phyloP scores from a whole-genome alignment of 2,888 invertebrate genomes.

The Resseliella maxima region DNA sequence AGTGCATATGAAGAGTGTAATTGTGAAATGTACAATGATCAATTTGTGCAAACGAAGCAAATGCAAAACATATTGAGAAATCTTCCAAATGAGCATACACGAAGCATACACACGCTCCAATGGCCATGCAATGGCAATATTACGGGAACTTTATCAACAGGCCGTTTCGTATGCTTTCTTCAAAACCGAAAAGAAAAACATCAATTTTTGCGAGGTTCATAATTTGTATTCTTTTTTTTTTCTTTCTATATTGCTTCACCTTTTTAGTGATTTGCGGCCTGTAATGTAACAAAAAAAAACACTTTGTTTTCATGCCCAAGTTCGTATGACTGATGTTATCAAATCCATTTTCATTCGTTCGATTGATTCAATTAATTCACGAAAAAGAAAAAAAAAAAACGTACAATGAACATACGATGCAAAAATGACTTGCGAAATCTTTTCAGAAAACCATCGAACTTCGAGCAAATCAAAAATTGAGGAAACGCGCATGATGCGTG shows the following conservation, averaged over 20 bases:
- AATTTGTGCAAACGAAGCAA: slow-evolving; percentile 7
- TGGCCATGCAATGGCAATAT: slow-evolving; percentile 10
- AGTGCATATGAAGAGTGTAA: neutral
- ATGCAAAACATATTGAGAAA: neutral
- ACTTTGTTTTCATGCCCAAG: neutral
- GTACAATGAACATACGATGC: neutral
- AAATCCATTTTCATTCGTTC: neutral
- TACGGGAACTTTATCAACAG: neutral
- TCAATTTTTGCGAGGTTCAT: neutral
- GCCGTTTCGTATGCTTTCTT: neutral
- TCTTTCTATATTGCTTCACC: neutral
- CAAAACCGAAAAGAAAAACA: neutral
- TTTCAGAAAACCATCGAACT: neutral
- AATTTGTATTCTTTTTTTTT: neutral
- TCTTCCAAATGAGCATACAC: slow-evolving; percentile 35
- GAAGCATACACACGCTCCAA: slow-evolving; percentile 4
- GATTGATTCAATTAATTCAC: neutral
- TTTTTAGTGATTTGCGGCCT: neutral
- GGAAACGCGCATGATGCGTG: neutral
- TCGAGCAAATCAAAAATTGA: neutral
- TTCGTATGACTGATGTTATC: neutral
- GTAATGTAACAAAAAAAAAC: neutral
- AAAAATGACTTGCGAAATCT: neutral
- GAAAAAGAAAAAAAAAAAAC: neutral
- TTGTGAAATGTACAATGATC: neutral